phyloP scores from a whole-genome alignment of 2,888 invertebrate genomes.

The Phengaris alcon region DNA sequence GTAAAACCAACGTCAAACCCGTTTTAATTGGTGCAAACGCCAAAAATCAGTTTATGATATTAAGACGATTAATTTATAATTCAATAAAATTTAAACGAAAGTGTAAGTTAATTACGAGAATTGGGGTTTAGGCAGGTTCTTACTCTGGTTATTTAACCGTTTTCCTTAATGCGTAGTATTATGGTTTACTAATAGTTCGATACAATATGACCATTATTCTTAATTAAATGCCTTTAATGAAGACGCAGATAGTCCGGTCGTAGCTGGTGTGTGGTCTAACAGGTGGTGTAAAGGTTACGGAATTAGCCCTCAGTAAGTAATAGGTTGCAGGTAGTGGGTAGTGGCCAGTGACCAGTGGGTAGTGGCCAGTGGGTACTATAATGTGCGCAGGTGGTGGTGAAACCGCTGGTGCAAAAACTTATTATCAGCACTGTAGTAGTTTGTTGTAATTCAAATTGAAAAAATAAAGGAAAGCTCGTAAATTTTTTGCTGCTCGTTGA shows the following conservation, averaged over 20 bases:
- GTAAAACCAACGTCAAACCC: no score
- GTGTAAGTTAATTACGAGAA: no score
- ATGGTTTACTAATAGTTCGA: not conserved
- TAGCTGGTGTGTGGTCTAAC: not conserved
- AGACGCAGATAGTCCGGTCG: not conserved
- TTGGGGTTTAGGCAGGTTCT: no score
- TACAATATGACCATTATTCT: slow-evolving; percentile 1
- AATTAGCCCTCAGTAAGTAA: not conserved
- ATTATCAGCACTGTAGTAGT: slow-evolving; percentile 4
- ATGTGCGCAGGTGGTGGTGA: slow-evolving; percentile 3
- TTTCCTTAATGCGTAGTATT: not conserved
- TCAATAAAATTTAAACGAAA: no score
- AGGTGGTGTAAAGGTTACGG: not conserved
- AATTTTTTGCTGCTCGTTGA: not conserved
- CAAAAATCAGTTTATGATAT: no score
- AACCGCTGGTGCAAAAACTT: slow-evolving; percentile 9
- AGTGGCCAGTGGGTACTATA: not conserved
- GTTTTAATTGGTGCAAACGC: no score
- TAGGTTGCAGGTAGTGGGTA: not conserved
- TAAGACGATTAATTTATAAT: no score
- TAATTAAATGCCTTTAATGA: slow-evolving; percentile 9
- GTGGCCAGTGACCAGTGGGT: no score
- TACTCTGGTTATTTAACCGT: not conserved
- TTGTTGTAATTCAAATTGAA: slow-evolving; percentile 8
- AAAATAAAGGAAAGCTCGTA: slow-evolving; percentile 1